Base-by-base conservation (phyloP, 2,888 invertebrate genomes). In the Pristionchus mayeri region DNA sequence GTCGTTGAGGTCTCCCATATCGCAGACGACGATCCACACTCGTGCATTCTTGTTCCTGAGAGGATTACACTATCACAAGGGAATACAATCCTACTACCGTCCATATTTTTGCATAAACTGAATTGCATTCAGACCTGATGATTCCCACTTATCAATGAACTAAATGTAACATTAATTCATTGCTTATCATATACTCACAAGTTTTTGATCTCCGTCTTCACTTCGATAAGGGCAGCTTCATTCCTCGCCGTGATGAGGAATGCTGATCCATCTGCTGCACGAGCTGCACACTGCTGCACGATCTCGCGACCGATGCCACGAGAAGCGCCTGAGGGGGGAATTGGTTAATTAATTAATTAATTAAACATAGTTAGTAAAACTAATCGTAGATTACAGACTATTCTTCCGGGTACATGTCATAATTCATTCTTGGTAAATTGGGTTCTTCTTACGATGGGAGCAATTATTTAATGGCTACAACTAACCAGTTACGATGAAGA, bases 1-100 rank as follows among this genome's bases (percentile, higher is more conserved):
- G 13, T 75, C 52, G 54, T 75, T 84, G 48, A 84, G 40, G n/a
- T 84, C 84, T 7, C 18, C 75, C 84, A 84, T 84, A 13, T 84
- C 84, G 13, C 84, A 84, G 24, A 84, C 75, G 30, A 84, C 84
- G 54, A 84, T 84, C 84, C 84, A 84, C 27, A 84, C 84, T 9
- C 54, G 71, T 1, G 54, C 52, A 37, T 50, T 34, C 34, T 30
- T 27, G 27, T 84, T 84, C 54, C 84, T 84, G 52, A 75, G 44
- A 21, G 6, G n/a, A 34, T 30, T 2, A 13, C 24, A 18, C 52
- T 52, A 16, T 52, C 13, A 11, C 11, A 52, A 52, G 13, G 13
- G 18, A 52, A 52, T 16, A 52, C 11, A 16, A 52, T 16, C 52
- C 52, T 18, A 52, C 13, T 52, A 52, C 21, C 11, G 52, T 16